Percentiles rank a stretch among this genome's conserved stretches.
phyloP scores from a whole-genome alignment of 1,140 invertebrate genomes.

The Pseudobourletiella spinata region DNA sequence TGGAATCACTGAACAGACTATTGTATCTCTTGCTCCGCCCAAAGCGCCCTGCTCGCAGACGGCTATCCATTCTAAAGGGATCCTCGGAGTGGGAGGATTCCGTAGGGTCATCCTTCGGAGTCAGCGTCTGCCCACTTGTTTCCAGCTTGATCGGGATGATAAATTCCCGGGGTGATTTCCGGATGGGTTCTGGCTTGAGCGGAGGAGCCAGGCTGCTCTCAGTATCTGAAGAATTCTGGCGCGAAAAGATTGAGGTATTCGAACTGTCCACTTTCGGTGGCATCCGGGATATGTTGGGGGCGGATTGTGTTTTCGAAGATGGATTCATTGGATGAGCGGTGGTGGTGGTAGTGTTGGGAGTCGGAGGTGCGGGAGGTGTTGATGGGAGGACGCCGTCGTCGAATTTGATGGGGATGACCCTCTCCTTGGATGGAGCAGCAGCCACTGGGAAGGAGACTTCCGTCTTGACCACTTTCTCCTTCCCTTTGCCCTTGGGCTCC shows the following conservation, averaged over 20 bases:
- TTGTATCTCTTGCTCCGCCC: constrained; percentile 26
- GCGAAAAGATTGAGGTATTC: constrained; percentile 27
- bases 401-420: constrained; percentile 56
- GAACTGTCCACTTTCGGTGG: not conserved
- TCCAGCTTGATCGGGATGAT: constrained; percentile 85
- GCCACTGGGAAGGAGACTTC: constrained; percentile 51
- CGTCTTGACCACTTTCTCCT: constrained; percentile 39
- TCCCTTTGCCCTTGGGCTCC: constrained; percentile 32
- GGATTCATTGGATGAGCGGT: too few species aligned
- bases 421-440: constrained; percentile 45
- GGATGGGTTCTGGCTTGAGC: constrained; percentile 56
- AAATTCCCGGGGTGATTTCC: constrained; percentile 77
- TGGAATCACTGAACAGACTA: constrained; percentile 25
- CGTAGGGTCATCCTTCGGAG: constrained; percentile 44
- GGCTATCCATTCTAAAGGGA: constrained; percentile 32
- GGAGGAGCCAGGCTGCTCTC: constrained; percentile 40
- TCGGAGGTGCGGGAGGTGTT: not conserved
- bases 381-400: constrained; percentile 16
- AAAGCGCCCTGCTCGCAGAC: constrained; percentile 32
- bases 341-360: not conserved
- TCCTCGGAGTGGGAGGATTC: constrained; percentile 26
- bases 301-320: constrained; percentile 4
- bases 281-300: constrained; percentile 7
- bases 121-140: constrained; percentile 67
- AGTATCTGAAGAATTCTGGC: constrained; percentile 53